These are phyloP conservation scores for Calliopsis andreniformis DNA, from an alignment of 1,140 invertebrate genomes.

Conservation along the genomic window DNA sequence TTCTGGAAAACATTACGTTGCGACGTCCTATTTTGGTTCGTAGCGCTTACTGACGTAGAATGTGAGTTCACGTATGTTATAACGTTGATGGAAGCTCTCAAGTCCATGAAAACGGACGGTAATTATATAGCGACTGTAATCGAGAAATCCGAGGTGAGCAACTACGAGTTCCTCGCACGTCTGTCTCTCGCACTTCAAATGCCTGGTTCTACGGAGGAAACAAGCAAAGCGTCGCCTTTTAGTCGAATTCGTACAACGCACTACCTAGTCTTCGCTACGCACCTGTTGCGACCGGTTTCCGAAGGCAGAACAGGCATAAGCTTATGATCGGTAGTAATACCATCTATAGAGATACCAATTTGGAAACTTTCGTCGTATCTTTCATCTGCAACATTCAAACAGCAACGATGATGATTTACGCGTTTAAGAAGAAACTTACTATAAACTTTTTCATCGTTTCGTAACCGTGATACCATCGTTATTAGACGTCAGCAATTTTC, in stretches of 20 bases:
- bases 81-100: slow-evolving; percentile 91
- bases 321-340: slow-evolving; percentile 87
- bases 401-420: not conserved
- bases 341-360: slow-evolving; percentile 91
- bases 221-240: too few relatives aligned
- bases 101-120: slow-evolving; percentile 92
- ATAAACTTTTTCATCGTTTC: not conserved
- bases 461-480: slow-evolving; percentile 86
- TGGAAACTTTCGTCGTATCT: slow-evolving; percentile 93
- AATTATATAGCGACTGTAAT: slow-evolving; percentile 93
- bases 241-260: too few relatives aligned
- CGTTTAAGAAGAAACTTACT: not conserved
- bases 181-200: slow-evolving; percentile 90
- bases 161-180: slow-evolving; percentile 94
- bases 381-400: slow-evolving; percentile 85
- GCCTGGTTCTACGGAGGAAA: slow-evolving; percentile 88
- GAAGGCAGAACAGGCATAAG: slow-evolving; percentile 85
- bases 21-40: slow-evolving; percentile 35
- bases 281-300: slow-evolving; percentile 87
- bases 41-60: slow-evolving; percentile 91
- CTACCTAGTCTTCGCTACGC: too few relatives aligned
- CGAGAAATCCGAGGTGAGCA: slow-evolving; percentile 94
- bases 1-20: slow-evolving; percentile 1
- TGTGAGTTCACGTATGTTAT: slow-evolving; percentile 91
- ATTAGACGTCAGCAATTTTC: slow-evolving; percentile 91